These are phyloP conservation scores for Drosophila niveifrons DNA, from an alignment of 2,888 invertebrate species.

Conservation along the genomic window DNA sequence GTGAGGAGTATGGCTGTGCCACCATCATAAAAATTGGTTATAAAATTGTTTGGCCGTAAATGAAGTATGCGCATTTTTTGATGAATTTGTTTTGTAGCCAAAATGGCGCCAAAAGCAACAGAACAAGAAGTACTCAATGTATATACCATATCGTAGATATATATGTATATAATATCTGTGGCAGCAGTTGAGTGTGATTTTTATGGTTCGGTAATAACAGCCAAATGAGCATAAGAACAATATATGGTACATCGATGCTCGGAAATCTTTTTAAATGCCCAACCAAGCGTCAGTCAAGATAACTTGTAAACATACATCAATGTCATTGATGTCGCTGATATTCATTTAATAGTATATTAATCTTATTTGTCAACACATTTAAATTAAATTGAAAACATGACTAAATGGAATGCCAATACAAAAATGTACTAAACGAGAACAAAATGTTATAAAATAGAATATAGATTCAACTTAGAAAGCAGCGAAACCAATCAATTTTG, in stretches of 20 bases:
- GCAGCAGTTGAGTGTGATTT: slow-evolving; percentile 59
- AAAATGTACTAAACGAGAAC: background rate
- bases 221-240: slow-evolving; percentile 35
- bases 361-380: slow-evolving; percentile 2
- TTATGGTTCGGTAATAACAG: slow-evolving; percentile 56
- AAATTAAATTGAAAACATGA: background rate
- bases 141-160: slow-evolving; percentile 5
- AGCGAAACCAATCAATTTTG: background rate
- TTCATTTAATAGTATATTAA: slow-evolving; percentile 12
- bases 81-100: slow-evolving; percentile 70
- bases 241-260: slow-evolving; percentile 12
- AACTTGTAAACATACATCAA: slow-evolving; percentile 23
- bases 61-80: slow-evolving; percentile 72
- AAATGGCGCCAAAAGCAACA: slow-evolving; percentile 45
- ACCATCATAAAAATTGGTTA: slow-evolving; percentile 71
- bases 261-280: slow-evolving; percentile 24
- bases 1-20: slow-evolving; percentile 12
- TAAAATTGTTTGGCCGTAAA: slow-evolving; percentile 77
- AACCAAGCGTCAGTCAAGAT: slow-evolving; percentile 37
- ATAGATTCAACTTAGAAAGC: background rate
- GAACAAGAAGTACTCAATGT: slow-evolving; percentile 12
- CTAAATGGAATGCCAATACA: background rate
- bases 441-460: background rate
- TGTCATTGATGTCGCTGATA: background rate
- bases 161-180: slow-evolving; percentile 31